These are phyloP conservation scores for Myotis pilosus DNA, from an alignment of 2,797 vertebrate species.

Conservation along the genomic window DNA sequence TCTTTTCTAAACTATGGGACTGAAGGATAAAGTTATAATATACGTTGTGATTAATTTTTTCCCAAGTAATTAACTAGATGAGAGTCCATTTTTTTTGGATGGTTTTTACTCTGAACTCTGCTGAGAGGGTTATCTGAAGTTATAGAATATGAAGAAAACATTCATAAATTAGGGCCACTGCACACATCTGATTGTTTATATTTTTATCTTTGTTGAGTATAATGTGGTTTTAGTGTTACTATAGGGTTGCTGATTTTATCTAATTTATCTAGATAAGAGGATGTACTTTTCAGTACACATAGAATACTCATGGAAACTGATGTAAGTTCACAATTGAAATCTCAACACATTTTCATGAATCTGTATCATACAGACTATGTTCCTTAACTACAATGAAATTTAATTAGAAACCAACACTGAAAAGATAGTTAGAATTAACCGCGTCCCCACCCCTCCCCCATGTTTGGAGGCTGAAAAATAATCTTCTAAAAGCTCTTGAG, in stretches of 20 bases:
- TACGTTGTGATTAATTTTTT: background rate
- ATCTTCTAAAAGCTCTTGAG: background rate
- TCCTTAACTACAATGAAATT: constrained; percentile 9
- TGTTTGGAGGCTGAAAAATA: constrained; percentile 6
- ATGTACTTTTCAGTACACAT: background rate
- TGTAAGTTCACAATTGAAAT: background rate
- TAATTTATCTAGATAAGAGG: background rate
- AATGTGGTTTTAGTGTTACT: background rate
- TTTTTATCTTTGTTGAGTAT: constrained; percentile 31
- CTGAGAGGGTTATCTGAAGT: background rate
- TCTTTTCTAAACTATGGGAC: background rate
- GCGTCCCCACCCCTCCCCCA: background rate
- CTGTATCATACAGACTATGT: background rate
- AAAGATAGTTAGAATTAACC: background rate
- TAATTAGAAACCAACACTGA: background rate
- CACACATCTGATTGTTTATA: background rate
- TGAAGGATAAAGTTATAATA: constrained; percentile 11
- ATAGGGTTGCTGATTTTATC: background rate
- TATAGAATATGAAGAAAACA: background rate
- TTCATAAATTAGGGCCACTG: background rate
- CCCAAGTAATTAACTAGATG: background rate
- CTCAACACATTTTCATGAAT: constrained; percentile 20
- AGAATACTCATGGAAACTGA: constrained; percentile 17
- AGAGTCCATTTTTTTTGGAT: background rate
- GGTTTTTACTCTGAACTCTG: background rate